phyloP scores from a whole-genome alignment of 2,888 invertebrate genomes.

The Volucella bombylans region DNA sequence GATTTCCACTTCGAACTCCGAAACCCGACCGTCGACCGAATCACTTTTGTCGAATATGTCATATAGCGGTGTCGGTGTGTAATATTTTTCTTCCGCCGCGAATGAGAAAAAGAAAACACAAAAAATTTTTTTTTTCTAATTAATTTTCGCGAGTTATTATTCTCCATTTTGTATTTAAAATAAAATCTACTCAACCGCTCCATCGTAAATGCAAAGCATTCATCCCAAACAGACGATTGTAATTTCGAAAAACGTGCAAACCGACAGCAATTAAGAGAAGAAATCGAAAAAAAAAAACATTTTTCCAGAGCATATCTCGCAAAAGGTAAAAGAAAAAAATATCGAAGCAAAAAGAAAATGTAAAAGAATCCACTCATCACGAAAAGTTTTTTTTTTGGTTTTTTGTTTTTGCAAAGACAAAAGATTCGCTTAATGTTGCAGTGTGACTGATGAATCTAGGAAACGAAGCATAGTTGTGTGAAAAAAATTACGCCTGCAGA shows the following conservation, averaged over 20 bases:
- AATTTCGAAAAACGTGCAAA: constrained; percentile 67
- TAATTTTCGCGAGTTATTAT: constrained; percentile 69
- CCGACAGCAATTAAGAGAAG: constrained; percentile 35
- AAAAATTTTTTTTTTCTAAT: constrained; percentile 57
- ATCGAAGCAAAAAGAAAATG: constrained; percentile 15
- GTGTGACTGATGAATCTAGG: constrained; percentile 22
- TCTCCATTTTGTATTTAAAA: constrained; percentile 69
- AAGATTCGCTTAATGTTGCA: constrained; percentile 36
- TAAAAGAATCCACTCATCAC: constrained; percentile 19
- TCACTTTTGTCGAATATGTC: constrained; percentile 67
- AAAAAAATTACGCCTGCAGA: constrained; percentile 23
- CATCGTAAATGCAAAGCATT: constrained; percentile 64
- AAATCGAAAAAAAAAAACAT: constrained; percentile 8
- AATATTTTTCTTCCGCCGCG: constrained; percentile 75
- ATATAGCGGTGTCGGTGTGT: constrained; percentile 73
- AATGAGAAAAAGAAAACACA: constrained; percentile 69
- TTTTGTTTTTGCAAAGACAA: constrained; percentile 48
- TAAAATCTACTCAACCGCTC: constrained; percentile 44
- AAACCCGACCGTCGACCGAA: constrained; percentile 34
- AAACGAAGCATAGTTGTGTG: constrained; percentile 37
- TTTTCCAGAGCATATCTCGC: constrained; percentile 72
- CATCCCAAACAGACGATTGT: constrained; percentile 42
- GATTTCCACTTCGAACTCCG: too few species aligned
- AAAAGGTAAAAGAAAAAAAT: constrained; percentile 62
- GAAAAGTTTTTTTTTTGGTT: constrained; percentile 16